phyloP scores from a whole-genome alignment of 2,797 vertebrate species.

The Nannoperca australis region DNA sequence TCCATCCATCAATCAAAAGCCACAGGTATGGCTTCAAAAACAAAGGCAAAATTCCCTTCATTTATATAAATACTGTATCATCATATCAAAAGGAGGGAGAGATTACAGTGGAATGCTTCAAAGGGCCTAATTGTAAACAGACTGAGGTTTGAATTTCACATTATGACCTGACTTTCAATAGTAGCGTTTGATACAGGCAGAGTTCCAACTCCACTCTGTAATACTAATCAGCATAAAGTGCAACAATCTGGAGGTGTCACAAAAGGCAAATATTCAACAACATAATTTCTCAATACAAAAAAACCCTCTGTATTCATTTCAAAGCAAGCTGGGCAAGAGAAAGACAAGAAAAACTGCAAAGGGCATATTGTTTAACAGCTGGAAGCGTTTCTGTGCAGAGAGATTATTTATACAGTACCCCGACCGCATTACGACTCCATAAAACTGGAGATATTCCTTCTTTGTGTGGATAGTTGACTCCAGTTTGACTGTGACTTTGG shows the following conservation, averaged over 20 bases:
- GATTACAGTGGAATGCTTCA: conserved; percentile 73
- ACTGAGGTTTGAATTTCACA: conserved; percentile 66
- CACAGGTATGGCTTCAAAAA: conserved; percentile 77
- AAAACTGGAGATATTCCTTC: conserved; percentile 76
- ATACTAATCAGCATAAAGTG: conserved; percentile 64
- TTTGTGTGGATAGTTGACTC: conserved; percentile 78
- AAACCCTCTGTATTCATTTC: conserved; percentile 35
- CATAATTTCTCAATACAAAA: conserved; percentile 47
- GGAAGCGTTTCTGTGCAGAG: conserved; percentile 78
- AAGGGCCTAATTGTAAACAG: conserved; percentile 75
- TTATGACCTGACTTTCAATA: conserved; percentile 56
- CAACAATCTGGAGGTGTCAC: conserved; percentile 73
- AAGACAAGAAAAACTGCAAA: conserved; percentile 56
- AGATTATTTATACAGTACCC: conserved; percentile 82
- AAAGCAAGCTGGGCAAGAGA: conserved; percentile 31
- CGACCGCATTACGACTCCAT: conserved; percentile 73
- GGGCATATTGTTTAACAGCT: conserved; percentile 79
- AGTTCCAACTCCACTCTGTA: conserved; percentile 61
- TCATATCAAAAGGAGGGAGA: conserved; percentile 64
- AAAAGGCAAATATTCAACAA: conserved; percentile 65
- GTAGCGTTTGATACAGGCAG: conserved; percentile 57
- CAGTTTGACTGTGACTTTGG: conserved; percentile 79
- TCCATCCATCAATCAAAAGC: conserved; percentile 76
- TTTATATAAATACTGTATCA: conserved; percentile 71
- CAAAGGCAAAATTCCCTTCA: conserved; percentile 56